phyloP scores from a whole-genome alignment of 2,888 invertebrate genomes.

The Chrysodeixis includens region DNA sequence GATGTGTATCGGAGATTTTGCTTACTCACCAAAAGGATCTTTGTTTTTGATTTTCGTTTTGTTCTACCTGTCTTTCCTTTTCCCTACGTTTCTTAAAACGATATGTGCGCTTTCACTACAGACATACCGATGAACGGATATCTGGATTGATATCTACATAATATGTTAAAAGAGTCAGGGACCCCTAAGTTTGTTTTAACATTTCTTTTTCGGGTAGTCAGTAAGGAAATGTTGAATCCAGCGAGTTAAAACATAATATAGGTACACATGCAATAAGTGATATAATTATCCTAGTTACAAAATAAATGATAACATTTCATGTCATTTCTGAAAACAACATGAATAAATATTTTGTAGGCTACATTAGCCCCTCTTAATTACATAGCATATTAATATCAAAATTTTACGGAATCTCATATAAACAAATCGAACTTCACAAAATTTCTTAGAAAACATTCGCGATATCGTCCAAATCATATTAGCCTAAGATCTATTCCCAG shows the following conservation, averaged over 20 bases:
- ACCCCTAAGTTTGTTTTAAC: no score
- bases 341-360: background rate
- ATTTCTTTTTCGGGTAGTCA: no score
- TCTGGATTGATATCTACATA: no score
- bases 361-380: background rate
- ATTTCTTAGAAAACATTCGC: background rate
- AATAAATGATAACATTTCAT: no score
- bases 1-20: background rate
- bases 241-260: no score
- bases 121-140: no score
- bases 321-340: background rate
- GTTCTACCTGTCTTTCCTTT: background rate
- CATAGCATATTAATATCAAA: background rate
- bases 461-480: slow-evolving; percentile 27
- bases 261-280: no score
- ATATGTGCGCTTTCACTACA: no score
- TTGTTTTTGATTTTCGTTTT: background rate
- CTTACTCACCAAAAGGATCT: background rate
- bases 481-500: slow-evolving; percentile 18
- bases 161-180: no score
- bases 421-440: background rate
- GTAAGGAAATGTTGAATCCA: no score
- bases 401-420: background rate
- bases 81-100: background rate
- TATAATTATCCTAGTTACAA: no score